These are phyloP conservation scores for Falco punctatus DNA, from an alignment of 2,113 vertebrate genomes.

Conservation along the genomic window DNA sequence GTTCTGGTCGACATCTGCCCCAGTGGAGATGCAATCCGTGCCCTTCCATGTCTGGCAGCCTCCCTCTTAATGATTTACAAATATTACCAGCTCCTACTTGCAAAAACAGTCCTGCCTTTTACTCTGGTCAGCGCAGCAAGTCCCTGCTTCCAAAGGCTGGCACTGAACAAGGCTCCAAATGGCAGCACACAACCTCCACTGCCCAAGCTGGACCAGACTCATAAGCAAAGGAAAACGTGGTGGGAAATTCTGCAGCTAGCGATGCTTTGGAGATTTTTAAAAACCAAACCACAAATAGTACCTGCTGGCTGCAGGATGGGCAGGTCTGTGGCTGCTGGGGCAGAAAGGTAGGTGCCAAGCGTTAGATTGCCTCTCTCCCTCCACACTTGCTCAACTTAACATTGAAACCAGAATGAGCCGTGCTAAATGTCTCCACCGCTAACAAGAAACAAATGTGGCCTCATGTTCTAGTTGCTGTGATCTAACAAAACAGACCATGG, in stretches of 20 bases:
- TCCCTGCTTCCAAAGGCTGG: background rate
- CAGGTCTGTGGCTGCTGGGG: background rate
- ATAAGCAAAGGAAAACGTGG: fast-evolving
- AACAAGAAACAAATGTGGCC: conserved; percentile 70
- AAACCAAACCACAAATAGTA: background rate
- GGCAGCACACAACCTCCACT: background rate
- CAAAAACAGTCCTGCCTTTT: background rate
- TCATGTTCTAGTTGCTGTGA: conserved; percentile 69
- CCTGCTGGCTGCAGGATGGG: background rate
- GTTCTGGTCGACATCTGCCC: background rate
- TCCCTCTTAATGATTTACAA: background rate
- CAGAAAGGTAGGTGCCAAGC: background rate
- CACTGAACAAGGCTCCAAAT: background rate
- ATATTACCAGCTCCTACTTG: background rate
- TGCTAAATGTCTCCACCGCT: conserved; percentile 37
- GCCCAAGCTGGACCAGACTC: background rate
- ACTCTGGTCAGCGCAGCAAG: background rate
- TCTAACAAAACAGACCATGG: conserved; percentile 70
- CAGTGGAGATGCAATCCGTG: background rate
- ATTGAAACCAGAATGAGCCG: conserved; percentile 19
- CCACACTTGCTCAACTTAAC: conserved; percentile 39
- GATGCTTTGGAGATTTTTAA: background rate
- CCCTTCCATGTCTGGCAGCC: background rate
- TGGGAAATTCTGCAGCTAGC: background rate
- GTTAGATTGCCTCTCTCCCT: background rate